Base-by-base conservation (phyloP, 2,888 invertebrate genomes). In the Ctena decussata region DNA sequence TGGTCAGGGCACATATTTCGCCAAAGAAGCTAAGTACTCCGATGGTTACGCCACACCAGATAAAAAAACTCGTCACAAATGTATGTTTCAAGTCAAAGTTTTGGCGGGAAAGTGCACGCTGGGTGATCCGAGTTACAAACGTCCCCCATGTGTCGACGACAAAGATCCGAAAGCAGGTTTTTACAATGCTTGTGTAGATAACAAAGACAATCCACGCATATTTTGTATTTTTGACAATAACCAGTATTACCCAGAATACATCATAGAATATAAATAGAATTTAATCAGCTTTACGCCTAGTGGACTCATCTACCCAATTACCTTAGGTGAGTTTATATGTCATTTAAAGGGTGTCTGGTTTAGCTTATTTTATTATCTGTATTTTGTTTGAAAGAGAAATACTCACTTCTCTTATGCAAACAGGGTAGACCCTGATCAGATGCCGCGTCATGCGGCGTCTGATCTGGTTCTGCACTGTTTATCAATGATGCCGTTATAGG, bases 161-260 rank as follows among this genome's bases (percentile, higher is more conserved):
- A 73, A 60, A 1, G 83, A 89, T 21, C 86, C 87, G 2, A 39
- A 35, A 24, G 85, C 85, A 27, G 84, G 82, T 27, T 77, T 91
- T 70, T 93, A 86, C 69, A 93, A 94, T 77, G 86, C 92, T n/a
- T 93, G 93, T 72, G 94, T 94, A 8, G 94, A 94, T 72, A 82
- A 91, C 72, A 65, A 78, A n/a, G 74, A 75, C 1, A 83, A 82
- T 35, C 94, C 94, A 0, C 85, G 87, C n/a, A 92, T 94, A 44
- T 94, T 90, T 77, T 93, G 94, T 79, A 80, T 94, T 12, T 94
- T 94, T 87, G 91, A 93, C 70, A 84, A 85, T 27, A 90, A 92
- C 24, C 94, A 94, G 80, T 93, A 93, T 79, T 94, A 94, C 70
- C 94, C 94, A 0, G 94, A 94, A 81, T 93, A 94, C 82, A 74